Conservation (phyloP, 1,140 invertebrate genomes). For the Conus ventricosus region DNA sequence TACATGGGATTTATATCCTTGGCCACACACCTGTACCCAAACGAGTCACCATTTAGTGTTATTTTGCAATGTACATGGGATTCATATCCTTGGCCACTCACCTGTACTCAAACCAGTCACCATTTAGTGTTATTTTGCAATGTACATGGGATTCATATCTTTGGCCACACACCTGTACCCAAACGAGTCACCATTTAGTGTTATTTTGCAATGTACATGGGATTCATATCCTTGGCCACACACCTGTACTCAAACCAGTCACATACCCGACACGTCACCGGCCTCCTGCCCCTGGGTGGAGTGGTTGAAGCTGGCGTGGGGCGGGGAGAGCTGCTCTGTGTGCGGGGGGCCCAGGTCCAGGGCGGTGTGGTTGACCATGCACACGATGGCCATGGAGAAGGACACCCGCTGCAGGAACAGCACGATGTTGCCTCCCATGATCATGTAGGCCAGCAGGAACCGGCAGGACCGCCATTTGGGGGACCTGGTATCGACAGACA, state of each 20-base stretch:
- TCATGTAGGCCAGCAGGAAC: constrained; percentile 33
- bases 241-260: not conserved
- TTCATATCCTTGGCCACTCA: too few relatives aligned
- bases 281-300: constrained; percentile 41
- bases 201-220: too few relatives aligned
- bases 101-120: too few relatives aligned
- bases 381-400: constrained; percentile 46
- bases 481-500: constrained; percentile 18
- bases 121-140: too few relatives aligned
- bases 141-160: too few relatives aligned
- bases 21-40: too few relatives aligned
- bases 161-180: too few relatives aligned
- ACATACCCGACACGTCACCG: not conserved
- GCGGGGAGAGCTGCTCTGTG: too few relatives aligned
- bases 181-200: too few relatives aligned
- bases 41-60: too few relatives aligned
- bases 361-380: constrained; percentile 51
- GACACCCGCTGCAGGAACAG: constrained; percentile 40
- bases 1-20: too few relatives aligned
- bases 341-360: not conserved
- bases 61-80: too few relatives aligned
- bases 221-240: not conserved
- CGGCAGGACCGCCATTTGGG: constrained; percentile 42
- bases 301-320: not conserved
- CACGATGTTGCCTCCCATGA: constrained; percentile 23